A percentile compares a stretch with the other conserved stretches of the same genome.
These are phyloP conservation scores for Paracanthobrama guichenoti DNA, from an alignment of 2,113 vertebrate genomes.

Conservation along the genomic window DNA sequence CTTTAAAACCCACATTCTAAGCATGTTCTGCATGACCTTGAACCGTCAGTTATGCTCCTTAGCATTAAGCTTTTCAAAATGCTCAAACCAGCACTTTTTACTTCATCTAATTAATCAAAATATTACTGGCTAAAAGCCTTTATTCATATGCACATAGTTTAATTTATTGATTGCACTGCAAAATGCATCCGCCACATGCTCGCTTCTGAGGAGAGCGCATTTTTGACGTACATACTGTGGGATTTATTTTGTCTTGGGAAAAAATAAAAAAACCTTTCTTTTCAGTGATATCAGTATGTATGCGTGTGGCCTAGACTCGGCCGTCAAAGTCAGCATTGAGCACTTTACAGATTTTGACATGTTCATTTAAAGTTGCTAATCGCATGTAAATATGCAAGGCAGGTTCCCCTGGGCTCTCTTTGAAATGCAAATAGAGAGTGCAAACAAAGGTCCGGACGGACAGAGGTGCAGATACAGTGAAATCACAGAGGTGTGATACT, in stretches of 20 bases:
- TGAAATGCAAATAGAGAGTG: constrained; percentile 78
- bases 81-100: constrained; percentile 55
- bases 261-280: background rate
- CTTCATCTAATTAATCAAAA: constrained; percentile 57
- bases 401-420: constrained; percentile 71
- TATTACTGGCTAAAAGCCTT: constrained; percentile 44
- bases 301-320: background rate
- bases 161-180: constrained; percentile 43
- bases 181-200: constrained; percentile 27
- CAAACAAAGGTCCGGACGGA: constrained; percentile 74
- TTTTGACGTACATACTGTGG: constrained; percentile 4
- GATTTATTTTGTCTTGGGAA: background rate
- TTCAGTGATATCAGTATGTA: background rate
- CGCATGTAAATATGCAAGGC: constrained; percentile 80
- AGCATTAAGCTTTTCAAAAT: constrained; percentile 52
- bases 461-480: constrained; percentile 70
- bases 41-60: constrained; percentile 49
- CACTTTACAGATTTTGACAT: constrained; percentile 72
- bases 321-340: constrained; percentile 61
- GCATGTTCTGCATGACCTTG: constrained; percentile 53
- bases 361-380: constrained; percentile 80
- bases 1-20: constrained; percentile 33
- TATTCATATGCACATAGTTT: constrained; percentile 47
- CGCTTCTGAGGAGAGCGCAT: background rate
- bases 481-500: constrained; percentile 66